Conservation (phyloP, 2,113 vertebrate genomes). For the Strix aluco region DNA sequence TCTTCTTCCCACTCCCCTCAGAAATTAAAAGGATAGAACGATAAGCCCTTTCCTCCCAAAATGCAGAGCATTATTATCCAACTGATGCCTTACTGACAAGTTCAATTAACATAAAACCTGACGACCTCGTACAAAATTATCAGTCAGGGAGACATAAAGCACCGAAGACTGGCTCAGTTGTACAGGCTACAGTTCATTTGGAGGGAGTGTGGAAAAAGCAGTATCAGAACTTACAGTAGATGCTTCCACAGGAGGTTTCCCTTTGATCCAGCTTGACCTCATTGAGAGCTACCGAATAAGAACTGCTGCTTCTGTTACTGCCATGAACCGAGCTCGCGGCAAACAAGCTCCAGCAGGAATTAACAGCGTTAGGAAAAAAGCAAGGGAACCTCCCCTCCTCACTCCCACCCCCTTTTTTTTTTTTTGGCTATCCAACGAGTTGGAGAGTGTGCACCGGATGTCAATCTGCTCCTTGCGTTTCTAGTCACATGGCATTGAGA, state of each 20-base stretch:
- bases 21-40: background rate
- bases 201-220: background rate
- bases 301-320: background rate
- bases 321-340: background rate
- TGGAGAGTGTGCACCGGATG: background rate
- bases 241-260: constrained; percentile 62
- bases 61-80: background rate
- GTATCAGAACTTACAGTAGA: constrained; percentile 64
- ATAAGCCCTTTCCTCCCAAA: background rate
- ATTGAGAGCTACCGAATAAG: constrained; percentile 54
- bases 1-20: background rate
- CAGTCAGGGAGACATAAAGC: background rate
- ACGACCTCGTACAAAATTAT: background rate
- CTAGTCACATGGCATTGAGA: background rate
- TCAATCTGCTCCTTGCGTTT: constrained; percentile 16
- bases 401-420: background rate
- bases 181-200: background rate
- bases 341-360: background rate
- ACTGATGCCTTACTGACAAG: background rate
- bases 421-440: background rate
- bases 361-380: background rate
- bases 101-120: background rate
- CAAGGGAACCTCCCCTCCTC: constrained; percentile 9
- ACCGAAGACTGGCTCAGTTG: background rate
- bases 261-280: constrained; percentile 77